phyloP scores from a whole-genome alignment of 2,797 vertebrate genomes.

The Oophaga sylvatica region DNA sequence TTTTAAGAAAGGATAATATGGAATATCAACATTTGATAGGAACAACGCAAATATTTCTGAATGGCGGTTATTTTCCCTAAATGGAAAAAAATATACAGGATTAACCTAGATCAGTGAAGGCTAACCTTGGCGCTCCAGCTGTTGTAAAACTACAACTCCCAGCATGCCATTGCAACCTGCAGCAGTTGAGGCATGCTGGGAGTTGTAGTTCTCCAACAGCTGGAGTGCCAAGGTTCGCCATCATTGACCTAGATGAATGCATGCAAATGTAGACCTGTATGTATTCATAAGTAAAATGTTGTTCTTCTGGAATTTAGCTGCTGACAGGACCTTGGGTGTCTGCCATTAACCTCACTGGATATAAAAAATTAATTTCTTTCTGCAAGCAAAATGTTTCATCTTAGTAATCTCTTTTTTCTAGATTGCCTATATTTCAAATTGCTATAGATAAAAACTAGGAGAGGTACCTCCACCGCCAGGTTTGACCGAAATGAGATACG shows the following conservation, averaged over 20 bases:
- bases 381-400: neutral
- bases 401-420: neutral
- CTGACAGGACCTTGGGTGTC: neutral
- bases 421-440: neutral
- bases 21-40: conserved; percentile 18
- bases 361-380: neutral
- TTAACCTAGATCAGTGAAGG: neutral
- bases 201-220: no score
- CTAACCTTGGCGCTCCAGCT: no score
- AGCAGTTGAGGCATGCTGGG: no score
- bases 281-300: neutral
- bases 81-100: conserved; percentile 14
- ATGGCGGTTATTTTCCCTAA: neutral
- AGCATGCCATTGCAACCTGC: no score
- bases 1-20: conserved; percentile 37
- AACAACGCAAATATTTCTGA: conserved; percentile 29
- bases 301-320: neutral
- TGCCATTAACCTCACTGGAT: neutral
- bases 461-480: neutral
- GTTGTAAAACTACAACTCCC: no score
- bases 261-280: neutral
- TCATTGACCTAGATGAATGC: neutral
- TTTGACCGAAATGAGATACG: no score
- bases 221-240: no score
- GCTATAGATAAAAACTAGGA: neutral